phyloP scores from a whole-genome alignment of 2,888 invertebrate genomes.

The Nysson spinosus region DNA sequence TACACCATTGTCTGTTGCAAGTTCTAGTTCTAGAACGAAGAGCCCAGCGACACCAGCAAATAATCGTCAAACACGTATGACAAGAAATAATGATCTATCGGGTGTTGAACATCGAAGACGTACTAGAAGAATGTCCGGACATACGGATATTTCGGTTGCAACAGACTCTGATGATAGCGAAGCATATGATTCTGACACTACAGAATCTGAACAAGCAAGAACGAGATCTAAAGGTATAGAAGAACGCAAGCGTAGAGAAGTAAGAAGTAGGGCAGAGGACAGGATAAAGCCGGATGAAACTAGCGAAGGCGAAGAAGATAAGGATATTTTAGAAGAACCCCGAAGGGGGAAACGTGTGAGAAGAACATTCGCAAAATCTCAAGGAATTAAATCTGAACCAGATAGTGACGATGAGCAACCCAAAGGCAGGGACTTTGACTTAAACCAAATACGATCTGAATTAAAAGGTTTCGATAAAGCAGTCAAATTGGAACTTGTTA shows the following conservation, averaged over 20 bases:
- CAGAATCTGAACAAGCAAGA: constrained; percentile 69
- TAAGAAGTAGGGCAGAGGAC: constrained; percentile 76
- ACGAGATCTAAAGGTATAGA: constrained; percentile 58
- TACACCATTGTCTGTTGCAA: constrained; percentile 83
- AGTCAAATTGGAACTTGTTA: constrained; percentile 78
- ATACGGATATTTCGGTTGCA: constrained; percentile 80
- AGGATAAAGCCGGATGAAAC: constrained; percentile 76
- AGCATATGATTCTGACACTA: constrained; percentile 78
- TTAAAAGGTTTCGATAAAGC: constrained; percentile 87
- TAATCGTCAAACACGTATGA: constrained; percentile 74
- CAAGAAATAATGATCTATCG: constrained; percentile 72
- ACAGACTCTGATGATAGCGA: constrained; percentile 82
- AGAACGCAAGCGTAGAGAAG: constrained; percentile 71
- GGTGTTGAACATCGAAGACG: constrained; percentile 70
- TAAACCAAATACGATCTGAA: constrained; percentile 91
- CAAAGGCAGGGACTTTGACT: constrained; percentile 87
- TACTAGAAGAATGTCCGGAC: constrained; percentile 80
- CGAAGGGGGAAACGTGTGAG: constrained; percentile 75
- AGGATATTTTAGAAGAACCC: constrained; percentile 67
- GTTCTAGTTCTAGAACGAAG: constrained; percentile 82
- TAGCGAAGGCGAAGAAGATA: constrained; percentile 70
- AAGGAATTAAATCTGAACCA: constrained; percentile 76
- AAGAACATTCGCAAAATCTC: constrained; percentile 75
- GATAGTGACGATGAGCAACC: constrained; percentile 79
- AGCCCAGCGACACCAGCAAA: constrained; percentile 81